Percentiles rank a stretch among this genome's conserved stretches.
phyloP scores from a whole-genome alignment of 2,113 vertebrate species.

The Pitta sordida region DNA sequence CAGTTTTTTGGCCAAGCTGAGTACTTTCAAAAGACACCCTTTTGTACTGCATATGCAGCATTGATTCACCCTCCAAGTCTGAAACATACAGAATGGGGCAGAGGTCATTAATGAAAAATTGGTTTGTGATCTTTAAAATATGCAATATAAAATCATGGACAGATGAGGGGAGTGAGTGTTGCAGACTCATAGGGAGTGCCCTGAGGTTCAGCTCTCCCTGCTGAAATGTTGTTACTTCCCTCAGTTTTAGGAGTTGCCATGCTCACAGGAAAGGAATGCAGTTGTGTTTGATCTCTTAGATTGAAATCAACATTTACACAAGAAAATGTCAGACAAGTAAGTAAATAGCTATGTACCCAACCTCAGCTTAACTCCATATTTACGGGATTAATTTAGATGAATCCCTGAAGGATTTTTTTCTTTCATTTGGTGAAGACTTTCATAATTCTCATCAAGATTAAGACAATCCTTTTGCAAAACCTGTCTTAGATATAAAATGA shows the following conservation, averaged over 20 bases:
- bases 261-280: conserved; percentile 58
- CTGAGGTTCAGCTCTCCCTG: conserved; percentile 32
- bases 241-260: conserved; percentile 31
- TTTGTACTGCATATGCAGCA: neutral
- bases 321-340: conserved; percentile 37
- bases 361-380: conserved; percentile 3
- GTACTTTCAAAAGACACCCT: neutral
- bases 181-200: conserved; percentile 57
- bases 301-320: conserved; percentile 39
- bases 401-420: neutral
- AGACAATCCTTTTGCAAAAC: neutral
- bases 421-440: neutral
- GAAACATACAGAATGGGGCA: neutral
- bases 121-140: conserved; percentile 52
- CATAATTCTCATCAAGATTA: neutral
- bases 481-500: neutral
- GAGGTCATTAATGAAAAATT: conserved; percentile 23
- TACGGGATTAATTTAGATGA: neutral
- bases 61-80: neutral
- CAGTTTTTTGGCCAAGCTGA: neutral
- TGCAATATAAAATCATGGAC: conserved; percentile 50
- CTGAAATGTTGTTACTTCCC: conserved; percentile 23
- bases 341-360: conserved; percentile 39
- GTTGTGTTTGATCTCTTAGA: conserved; percentile 18
- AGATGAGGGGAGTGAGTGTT: conserved; percentile 20